Evolutionary conservation across 2,113 vertebrate genomes (phyloP), one percentile per base, ranked within the genome.

Genomic region (Microcebus griseorufus): DNA sequence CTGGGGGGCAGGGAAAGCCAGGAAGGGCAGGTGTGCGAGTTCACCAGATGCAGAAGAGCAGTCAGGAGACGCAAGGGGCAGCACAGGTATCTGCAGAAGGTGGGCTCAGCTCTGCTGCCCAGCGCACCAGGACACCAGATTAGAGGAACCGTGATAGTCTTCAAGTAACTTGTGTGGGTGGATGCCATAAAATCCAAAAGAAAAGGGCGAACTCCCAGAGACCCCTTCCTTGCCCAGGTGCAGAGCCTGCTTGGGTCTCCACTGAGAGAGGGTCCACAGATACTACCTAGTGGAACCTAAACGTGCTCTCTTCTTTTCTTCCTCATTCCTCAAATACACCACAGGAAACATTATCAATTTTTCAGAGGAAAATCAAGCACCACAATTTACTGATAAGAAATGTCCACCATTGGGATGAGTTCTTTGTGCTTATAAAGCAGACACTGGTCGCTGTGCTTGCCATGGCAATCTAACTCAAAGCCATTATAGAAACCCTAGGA

Each of bases 381-480:
- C 60, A 12, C 25, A 29, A 62, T 25, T 92, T 23, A 79, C 62
- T 69, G 22, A 45, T 48, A 79, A 88, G 27, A 78, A 53, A 22
- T 34, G 45, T 37, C 60, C 25, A 34, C 9, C 6, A 8, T 27
- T 32, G 67, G 25, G 81, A 64, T 12, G 32, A 92, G n/a, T 3
- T 93, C 37, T 79, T 70, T 32, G 8, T 39, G 79, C n/a, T 76
- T 72, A 17, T 70, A 48, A 86, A 96, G n/a, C 58, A 65, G 65
- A 60, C 14, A 8, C 34, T 32, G 45, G 48, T 39, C 51, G 18
- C 65, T 62, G 7, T 37, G 6, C 5, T 79, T 88, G 32, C 58
- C 73, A 64, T 45, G 55, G 42, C 37, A 85, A 58, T 60, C 62
- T 45, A 79, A 88, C 72, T 93, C 60, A 48, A 73, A 78, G 62